These are phyloP conservation scores for Sarcophaga peregrina DNA, from an alignment of 1,140 invertebrate genomes.

Conservation along the genomic window DNA sequence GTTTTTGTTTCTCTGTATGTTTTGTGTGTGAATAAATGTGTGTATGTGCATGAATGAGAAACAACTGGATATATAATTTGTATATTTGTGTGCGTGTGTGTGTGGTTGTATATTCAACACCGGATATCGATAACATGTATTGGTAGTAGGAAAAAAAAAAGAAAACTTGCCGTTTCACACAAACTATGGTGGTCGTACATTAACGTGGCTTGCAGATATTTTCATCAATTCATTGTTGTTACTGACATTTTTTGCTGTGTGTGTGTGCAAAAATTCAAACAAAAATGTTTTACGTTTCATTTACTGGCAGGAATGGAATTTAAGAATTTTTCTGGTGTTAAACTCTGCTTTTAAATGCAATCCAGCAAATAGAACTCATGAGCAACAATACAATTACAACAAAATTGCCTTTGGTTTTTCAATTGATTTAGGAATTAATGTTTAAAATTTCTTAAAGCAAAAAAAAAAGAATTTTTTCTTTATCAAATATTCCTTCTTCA, in stretches of 20 bases:
- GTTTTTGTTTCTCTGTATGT: not conserved
- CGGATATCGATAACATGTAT: constrained; percentile 1
- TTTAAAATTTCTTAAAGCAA: no score
- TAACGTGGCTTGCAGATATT: not conserved
- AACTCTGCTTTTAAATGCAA: no score
- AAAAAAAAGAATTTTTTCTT: no score
- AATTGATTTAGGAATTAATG: no score
- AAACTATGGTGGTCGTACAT: not conserved
- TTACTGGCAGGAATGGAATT: not conserved
- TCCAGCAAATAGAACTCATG: no score
- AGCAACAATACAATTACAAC: no score
- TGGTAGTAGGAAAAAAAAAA: not conserved
- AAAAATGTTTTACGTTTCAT: not conserved
- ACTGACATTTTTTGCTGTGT: not conserved
- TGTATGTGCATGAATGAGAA: not conserved
- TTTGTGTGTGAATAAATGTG: not conserved
- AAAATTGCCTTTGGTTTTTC: no score
- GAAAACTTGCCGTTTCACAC: not conserved
- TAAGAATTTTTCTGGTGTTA: no score
- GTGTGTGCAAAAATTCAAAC: not conserved
- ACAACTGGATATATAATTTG: no score
- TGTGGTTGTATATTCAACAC: not conserved
- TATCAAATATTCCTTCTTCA: no score
- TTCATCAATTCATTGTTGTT: not conserved
- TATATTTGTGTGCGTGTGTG: no score